Evolutionary conservation across 2,888 invertebrate species (phyloP).

Genomic region (Amphimallon solstitiale): DNA sequence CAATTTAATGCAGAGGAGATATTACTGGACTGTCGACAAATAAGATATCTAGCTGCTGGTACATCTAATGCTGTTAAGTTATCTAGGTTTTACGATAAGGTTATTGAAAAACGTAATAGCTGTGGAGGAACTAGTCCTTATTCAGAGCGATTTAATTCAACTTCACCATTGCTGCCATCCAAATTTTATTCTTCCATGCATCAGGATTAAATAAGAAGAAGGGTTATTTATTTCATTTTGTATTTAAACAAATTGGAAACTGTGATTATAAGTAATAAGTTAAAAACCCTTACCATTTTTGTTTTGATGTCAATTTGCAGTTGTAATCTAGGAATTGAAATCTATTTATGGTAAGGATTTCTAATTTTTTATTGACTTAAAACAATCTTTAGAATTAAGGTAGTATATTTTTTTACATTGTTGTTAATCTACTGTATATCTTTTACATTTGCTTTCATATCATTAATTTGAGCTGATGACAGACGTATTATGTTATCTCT

Average conservation of each 20-base stretch:
- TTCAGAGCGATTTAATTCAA: slow-evolving; percentile 56
- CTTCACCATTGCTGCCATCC: slow-evolving; percentile 56
- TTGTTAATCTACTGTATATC: not conserved
- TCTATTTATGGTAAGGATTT: no score
- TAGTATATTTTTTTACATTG: not conserved
- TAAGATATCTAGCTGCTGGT: slow-evolving; percentile 90
- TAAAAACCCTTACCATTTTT: no score
- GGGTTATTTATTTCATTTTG: not conserved
- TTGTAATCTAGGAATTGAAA: no score
- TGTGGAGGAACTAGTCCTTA: slow-evolving; percentile 55
- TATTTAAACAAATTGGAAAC: no score
- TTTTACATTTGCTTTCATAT: slow-evolving; percentile 30
- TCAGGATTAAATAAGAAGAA: slow-evolving; percentile 47
- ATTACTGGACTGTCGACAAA: slow-evolving; percentile 78
- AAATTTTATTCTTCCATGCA: slow-evolving; percentile 59
- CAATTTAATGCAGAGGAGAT: slow-evolving; percentile 96
- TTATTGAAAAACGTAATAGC: slow-evolving; percentile 68
- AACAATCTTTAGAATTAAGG: not conserved
- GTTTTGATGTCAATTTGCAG: no score
- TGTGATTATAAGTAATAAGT: no score
- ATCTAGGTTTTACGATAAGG: slow-evolving; percentile 93
- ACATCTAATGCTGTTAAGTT: slow-evolving; percentile 94
- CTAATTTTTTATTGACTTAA: no score
- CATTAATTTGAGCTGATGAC: slow-evolving; percentile 47
- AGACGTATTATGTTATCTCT: slow-evolving; percentile 68